Evolutionary conservation across 2,888 invertebrate species (phyloP), one percentile per base, ranked within the genome.

Genomic region (Spialia ferax): DNA sequence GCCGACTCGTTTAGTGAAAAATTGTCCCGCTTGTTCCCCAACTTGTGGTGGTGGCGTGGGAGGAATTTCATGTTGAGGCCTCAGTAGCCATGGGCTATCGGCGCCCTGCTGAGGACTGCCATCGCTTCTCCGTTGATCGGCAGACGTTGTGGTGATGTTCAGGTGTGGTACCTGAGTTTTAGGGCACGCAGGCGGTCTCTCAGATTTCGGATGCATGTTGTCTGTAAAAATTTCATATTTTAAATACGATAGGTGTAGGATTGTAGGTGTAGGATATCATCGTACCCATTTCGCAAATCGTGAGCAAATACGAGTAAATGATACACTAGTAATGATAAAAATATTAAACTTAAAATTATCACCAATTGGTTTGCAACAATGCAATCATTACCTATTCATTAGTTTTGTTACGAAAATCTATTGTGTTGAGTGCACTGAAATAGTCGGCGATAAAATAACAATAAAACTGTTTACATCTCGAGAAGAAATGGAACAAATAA

Each of bases 21-120:
- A 91, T 68, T 86, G 85, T 54, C 78, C 75, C 42, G 88, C 83
- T 72, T 89, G 84, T n/a, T 83, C 73, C 66, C 86, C 84, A 29
- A 77, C 73, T 73, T 91, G 89, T 0, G 93, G 93, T 0, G 93
- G 93, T 1, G 93, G 93, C 3, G 93, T 93, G 18, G 92, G 78
- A 1, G 93, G 93, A 22, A 93, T 92, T 50, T 91, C 91, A 71
- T 92, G 90, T 48, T 91, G 85, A 0, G 92, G 91, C 70, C 86
- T 91, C 71, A 93, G 80, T 11, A 93, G 81, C 79, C 86, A 87
- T 0, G 91, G 92, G 75, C 84, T 86, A 63, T 82, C 82, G 0
- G 76, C 20, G 18, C 74, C 76, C 62, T 83, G 80, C n/a, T 79
- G 81, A 6, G 84, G 76, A 32, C 76, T 77, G 56, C 78, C 79